Percentiles rank a stretch among this genome's conserved stretches.
Conservation (phyloP, 1,140 invertebrate species). For the Acromyrmex echinatior region DNA sequence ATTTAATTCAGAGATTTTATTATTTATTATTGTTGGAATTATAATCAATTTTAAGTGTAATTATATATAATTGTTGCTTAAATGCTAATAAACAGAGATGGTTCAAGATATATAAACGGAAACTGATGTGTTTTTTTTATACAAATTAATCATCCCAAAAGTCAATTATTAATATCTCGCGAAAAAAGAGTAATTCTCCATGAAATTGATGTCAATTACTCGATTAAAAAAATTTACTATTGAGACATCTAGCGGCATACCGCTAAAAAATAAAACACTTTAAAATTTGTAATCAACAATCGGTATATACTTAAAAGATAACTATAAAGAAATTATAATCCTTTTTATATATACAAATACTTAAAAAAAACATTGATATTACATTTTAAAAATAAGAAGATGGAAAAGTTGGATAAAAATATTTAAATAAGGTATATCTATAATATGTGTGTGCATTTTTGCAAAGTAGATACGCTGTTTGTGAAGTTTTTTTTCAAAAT, state of each 20-base stretch:
- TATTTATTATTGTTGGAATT: conserved; percentile 34
- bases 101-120: background rate
- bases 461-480: background rate
- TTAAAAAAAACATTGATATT: background rate
- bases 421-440: conserved; percentile 5
- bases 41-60: conserved; percentile 43
- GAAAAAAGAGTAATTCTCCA: too few species aligned
- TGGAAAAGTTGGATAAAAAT: background rate
- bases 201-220: too few species aligned
- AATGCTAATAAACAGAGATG: conserved; percentile 19
- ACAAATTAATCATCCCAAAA: background rate
- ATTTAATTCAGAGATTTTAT: conserved; percentile 11
- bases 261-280: background rate
- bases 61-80: conserved; percentile 44
- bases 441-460: background rate
- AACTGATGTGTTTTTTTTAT: background rate
- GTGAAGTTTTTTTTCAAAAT: background rate
- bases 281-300: conserved; percentile 1
- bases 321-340: background rate
- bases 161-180: background rate
- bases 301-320: background rate
- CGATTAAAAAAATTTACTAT: background rate
- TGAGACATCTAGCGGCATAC: background rate
- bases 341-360: background rate
- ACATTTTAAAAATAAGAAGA: background rate